Percentiles rank a stretch among this genome's conserved stretches.
phyloP scores from a whole-genome alignment of 1,140 invertebrate species.

The Megalopta genalis region DNA sequence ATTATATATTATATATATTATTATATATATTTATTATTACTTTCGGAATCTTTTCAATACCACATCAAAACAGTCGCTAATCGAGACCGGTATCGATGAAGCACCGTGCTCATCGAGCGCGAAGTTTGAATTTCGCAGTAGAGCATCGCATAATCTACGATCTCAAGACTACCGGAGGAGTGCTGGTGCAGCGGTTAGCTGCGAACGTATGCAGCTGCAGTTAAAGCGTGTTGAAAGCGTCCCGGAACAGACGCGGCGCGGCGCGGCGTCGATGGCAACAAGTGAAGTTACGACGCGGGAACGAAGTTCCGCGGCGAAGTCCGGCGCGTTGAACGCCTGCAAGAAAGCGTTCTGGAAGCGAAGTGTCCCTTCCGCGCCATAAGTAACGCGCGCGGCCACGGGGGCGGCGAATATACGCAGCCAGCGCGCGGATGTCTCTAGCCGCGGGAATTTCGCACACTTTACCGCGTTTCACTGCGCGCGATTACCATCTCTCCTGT shows the following conservation, averaged over 20 bases:
- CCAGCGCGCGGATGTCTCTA: background rate
- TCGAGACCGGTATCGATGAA: too few species aligned
- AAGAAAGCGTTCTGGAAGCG: background rate
- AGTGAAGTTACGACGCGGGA: conserved; percentile 8
- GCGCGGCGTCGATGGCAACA: background rate
- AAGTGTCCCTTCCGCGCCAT: conserved; percentile 12
- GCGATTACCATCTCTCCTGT: conserved; percentile 62
- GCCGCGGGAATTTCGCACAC: conserved; percentile 54
- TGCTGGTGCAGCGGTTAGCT: background rate
- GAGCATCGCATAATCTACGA: background rate
- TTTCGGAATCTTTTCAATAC: too few species aligned
- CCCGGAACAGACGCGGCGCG: too few species aligned
- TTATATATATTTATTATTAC: too few species aligned
- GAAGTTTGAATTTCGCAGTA: background rate
- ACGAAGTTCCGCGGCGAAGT: background rate
- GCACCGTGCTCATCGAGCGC: too few species aligned
- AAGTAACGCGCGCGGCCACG: conserved; percentile 4
- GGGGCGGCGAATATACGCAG: conserved; percentile 8
- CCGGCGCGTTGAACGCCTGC: background rate
- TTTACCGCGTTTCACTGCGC: conserved; percentile 55
- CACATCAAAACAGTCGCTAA: too few species aligned
- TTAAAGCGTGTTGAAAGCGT: background rate
- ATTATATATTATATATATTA: too few species aligned
- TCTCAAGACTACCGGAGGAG: too few species aligned
- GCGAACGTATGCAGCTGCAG: background rate